Percentiles rank a stretch among this genome's conserved stretches.
Conservation (phyloP, 2,113 vertebrate genomes). For the Podilymbus podiceps region DNA sequence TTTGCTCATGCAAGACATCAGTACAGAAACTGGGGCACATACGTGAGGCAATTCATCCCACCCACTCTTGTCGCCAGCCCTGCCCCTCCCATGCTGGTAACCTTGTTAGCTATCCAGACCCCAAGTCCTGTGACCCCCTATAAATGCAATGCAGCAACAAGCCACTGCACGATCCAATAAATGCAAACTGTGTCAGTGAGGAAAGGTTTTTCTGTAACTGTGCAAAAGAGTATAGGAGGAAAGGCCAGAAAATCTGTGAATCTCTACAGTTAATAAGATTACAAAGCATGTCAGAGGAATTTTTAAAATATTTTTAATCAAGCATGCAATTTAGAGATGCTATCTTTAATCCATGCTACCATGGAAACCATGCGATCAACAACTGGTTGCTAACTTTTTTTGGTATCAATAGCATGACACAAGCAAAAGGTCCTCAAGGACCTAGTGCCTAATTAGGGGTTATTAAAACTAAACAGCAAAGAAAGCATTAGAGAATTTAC, state of each 20-base stretch:
- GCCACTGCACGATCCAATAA: neutral
- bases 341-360: neutral
- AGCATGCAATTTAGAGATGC: neutral
- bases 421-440: neutral
- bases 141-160: neutral
- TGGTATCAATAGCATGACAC: neutral
- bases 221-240: neutral
- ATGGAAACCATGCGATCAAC: neutral
- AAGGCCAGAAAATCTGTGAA: neutral
- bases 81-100: neutral
- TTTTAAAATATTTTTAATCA: neutral
- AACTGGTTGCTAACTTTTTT: neutral
- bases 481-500: neutral
- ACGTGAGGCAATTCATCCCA: neutral
- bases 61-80: neutral
- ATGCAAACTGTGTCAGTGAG: neutral
- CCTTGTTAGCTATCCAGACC: neutral
- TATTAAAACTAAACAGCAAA: neutral
- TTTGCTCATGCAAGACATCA: neutral
- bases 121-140: neutral
- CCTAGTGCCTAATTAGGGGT: neutral
- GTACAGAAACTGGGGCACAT: rapidly evolving
- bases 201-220: neutral
- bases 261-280: neutral
- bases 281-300: neutral